phyloP scores from a whole-genome alignment of 2,113 vertebrate genomes.

The Epinephelus fuscoguttatus region DNA sequence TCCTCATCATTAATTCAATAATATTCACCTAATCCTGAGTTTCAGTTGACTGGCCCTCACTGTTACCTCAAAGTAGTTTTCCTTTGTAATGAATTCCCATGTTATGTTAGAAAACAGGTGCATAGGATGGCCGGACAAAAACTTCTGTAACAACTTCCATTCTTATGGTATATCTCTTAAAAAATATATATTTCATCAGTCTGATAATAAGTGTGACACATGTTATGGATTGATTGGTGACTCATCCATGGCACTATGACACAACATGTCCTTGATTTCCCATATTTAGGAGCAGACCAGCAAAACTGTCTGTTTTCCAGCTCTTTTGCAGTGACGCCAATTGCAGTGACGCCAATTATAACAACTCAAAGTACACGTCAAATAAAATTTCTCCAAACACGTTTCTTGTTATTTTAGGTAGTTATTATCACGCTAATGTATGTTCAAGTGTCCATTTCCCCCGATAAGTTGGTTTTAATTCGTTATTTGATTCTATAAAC shows the following conservation, averaged over 20 bases:
- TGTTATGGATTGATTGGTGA: neutral
- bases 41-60: neutral
- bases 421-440: too few relatives aligned
- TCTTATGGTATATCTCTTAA: neutral
- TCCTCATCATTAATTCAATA: constrained; percentile 21
- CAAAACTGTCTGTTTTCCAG: neutral
- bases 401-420: too few relatives aligned
- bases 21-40: neutral
- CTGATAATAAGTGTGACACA: neutral
- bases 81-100: too few relatives aligned
- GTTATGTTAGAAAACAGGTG: neutral
- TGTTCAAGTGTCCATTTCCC: too few relatives aligned
- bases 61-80: neutral
- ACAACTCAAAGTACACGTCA: too few relatives aligned
- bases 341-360: too few relatives aligned
- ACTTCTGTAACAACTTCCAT: neutral
- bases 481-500: too few relatives aligned
- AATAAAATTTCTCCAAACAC: too few relatives aligned
- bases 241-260: neutral
- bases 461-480: too few relatives aligned
- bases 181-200: neutral
- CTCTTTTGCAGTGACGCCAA: too few relatives aligned
- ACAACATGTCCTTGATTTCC: neutral
- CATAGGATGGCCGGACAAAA: neutral
- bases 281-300: neutral